Evolutionary conservation across 1,140 invertebrate species (phyloP), one percentile per base, ranked within the genome.

Genomic region (Rhynchophorus ferrugineus): DNA sequence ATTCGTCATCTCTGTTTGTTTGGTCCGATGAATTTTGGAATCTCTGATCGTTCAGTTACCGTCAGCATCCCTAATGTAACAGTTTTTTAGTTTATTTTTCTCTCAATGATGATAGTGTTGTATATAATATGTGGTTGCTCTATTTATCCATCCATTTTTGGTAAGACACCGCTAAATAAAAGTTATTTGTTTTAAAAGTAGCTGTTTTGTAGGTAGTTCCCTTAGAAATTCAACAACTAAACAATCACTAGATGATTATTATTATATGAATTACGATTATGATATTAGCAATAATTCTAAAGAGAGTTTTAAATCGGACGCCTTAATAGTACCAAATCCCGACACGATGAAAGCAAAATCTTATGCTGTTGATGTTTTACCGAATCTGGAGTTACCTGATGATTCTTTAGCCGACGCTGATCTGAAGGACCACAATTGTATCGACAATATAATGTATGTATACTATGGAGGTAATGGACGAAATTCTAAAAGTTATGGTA

Each of bases 391-490:
- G 49, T 47, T 69, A 8, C 68, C 68, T 6, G 65, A 67, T 41
- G 66, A 69, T 54, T 63, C 62, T 5, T 47, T 68, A 17, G 66
- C 67, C 2, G 68, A 70, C 60, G 57, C 61, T 1, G 73, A 75
- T 57, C 59, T 75, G 11, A 66, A 69, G 54, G 73, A 74, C 54
- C 74, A 75, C 55, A 73, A 76, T 59, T 69, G 73, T 38, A 78
- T 78, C 43, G 76, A 78, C 60, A 74, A 73, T 53, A 70, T 78
- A 42, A 77, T 77, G 74, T 78, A 77, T 52, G 74, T 78, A 16
- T 77, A 78, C 59, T 78, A 76, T 62, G 76, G 75, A 34, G 64
- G 69, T 11, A 61, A 66, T 29, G 64, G 62, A 16, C 63, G 66
- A 39, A 62, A 59, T 55, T 54, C 52, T 7, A 65, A 62, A 19